Conservation (phyloP, 2,113 vertebrate genomes). For the Ictidomys tridecemlineatus region DNA sequence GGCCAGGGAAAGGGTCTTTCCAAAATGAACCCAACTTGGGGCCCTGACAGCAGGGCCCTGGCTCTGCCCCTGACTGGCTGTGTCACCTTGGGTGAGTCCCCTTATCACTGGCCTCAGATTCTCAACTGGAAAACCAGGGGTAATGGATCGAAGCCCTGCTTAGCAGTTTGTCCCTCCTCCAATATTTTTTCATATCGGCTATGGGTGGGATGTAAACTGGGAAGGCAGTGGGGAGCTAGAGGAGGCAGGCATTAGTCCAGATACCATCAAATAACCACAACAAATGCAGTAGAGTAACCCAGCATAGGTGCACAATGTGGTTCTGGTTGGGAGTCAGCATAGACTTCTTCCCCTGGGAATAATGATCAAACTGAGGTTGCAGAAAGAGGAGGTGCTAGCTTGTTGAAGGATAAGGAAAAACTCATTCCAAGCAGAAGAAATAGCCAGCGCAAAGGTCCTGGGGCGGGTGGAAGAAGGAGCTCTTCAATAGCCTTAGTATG, state of each 20-base stretch:
- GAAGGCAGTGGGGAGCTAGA: not conserved
- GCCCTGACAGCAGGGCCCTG: not conserved
- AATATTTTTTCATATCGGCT: not conserved
- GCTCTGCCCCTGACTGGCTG: not conserved
- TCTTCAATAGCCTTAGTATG: not conserved
- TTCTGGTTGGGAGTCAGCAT: not conserved
- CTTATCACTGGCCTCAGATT: not conserved
- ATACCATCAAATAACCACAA: not conserved
- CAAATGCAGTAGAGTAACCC: not conserved
- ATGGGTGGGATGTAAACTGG: not conserved
- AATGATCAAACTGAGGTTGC: not conserved
- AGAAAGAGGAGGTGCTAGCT: not conserved
- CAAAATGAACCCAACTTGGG: not conserved
- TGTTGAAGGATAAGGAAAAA: not conserved
- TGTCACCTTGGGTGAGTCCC: not conserved
- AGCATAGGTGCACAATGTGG: no score
- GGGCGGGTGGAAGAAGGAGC: not conserved
- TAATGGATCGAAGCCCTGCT: not conserved
- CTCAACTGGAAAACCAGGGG: not conserved
- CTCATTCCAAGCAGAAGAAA: not conserved
- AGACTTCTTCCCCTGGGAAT: not conserved
- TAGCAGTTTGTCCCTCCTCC: not conserved
- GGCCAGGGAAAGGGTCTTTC: not conserved
- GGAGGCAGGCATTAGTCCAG: not conserved
- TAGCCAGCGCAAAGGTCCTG: slow-evolving; percentile 35